A percentile compares a stretch with the other conserved stretches of the same genome.
These are phyloP conservation scores for Cyclina sinensis DNA, from an alignment of 1,140 invertebrate genomes.

Conservation along the genomic window DNA sequence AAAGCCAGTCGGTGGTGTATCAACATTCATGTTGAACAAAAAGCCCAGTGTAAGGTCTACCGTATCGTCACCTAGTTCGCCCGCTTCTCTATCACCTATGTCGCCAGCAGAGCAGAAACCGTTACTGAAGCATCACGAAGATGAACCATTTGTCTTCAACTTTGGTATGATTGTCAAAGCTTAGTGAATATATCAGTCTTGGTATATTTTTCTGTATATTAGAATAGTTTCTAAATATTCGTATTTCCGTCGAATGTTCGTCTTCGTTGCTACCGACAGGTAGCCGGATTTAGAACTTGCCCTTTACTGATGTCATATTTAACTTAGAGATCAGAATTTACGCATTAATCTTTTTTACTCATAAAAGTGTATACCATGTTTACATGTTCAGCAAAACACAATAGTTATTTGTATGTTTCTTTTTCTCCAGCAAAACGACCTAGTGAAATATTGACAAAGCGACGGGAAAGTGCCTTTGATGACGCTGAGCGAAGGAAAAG, in stretches of 20 bases:
- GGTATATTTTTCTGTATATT: too few species aligned
- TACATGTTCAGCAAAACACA: too few species aligned
- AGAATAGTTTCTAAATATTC: too few species aligned
- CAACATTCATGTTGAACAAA: constrained; percentile 42
- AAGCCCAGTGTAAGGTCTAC: constrained; percentile 26
- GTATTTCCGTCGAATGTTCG: too few species aligned
- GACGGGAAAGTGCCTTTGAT: background rate
- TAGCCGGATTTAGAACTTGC: too few species aligned
- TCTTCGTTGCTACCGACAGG: too few species aligned
- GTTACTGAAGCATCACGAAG: constrained; percentile 1
- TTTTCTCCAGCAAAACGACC: constrained; percentile 14
- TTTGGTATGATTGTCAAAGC: constrained; percentile 53
- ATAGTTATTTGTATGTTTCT: too few species aligned
- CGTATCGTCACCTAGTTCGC: background rate
- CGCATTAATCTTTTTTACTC: too few species aligned
- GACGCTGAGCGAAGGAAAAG: background rate
- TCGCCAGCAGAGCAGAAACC: constrained; percentile 41
- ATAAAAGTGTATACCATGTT: too few species aligned
- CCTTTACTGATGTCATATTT: too few species aligned
- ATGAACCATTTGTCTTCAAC: constrained; percentile 52
- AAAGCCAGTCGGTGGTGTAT: constrained; percentile 11
- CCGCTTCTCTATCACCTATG: background rate
- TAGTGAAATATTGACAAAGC: constrained; percentile 7
- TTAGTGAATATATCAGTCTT: too few species aligned
- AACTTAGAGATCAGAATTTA: too few species aligned